Base-by-base conservation (phyloP, 92 coral and sea anemone species). In the Phymanthus crucifer region DNA sequence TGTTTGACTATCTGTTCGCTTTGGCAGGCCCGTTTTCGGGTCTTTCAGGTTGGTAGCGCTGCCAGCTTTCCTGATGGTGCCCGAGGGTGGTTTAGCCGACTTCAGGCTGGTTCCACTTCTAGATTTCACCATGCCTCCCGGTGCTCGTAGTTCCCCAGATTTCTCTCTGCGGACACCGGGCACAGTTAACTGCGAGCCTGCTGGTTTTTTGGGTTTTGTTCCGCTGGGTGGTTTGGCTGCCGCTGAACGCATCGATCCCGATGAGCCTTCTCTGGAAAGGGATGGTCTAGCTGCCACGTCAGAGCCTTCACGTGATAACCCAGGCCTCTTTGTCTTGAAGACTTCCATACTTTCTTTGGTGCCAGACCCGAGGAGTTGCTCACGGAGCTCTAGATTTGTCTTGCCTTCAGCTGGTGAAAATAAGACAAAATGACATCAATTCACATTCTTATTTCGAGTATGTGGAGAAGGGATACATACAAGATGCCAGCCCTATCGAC, bases 151-250 rank as follows among this genome's bases (percentile, higher is more conserved):
- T 17, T 92, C 95, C 2, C 91, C 90, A 3, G 98, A 90, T 78
- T 94, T 90, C 66, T 94, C 98, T 67, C 98, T 91, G 10, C 92
- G 90, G 6, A 93, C 82, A 21, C 99, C 97, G 29, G 91, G 91
- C 12, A 93, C 86, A 70, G 87, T 90, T 34, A 91, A 71, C 29
- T 78, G 83, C 31, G 74, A 35, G 14, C 82, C 82, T 56, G 84
- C 78, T 18, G 84, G 78, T 43, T 85, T 77, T 70, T 86, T 82
- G 32, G 93, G 87, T 37, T 89, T 91, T 17, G 79, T 93, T 21
- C 97, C 97, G 71, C 84, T 84, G 13, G 90, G 93, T 43, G 91
- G 94, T 48, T 79, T 86, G 3, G 85, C 90, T 29, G 92, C 75
- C 8, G 64, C 24, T 1, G 64, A 54, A n/a, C 83, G 83, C 37